Evolutionary conservation across 2,113 vertebrate genomes (phyloP), one percentile per base, ranked within the genome.

Genomic region (Cettia cetti): DNA sequence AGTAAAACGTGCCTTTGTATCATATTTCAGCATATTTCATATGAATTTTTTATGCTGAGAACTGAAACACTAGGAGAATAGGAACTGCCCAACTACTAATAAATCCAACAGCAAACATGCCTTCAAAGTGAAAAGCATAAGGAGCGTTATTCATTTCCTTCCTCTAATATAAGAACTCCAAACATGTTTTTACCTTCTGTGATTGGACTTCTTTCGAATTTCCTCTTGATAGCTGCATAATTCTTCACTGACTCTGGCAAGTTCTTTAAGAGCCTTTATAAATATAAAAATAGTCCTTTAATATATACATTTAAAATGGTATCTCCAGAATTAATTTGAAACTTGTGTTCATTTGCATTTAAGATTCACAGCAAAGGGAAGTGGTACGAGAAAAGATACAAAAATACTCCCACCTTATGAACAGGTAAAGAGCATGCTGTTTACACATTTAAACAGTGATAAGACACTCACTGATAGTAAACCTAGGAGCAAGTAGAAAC

Each of bases 211-310:
- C 96, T 97, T 98, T 94, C 94, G 97, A 92, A 99, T 99, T 98
- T 99, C 98, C 94, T 99, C 98, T 98, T 99, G 99, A 97, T 99
- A 99, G 98, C 98, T 99, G 96, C 99, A 99, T 70, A 99, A 98
- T 95, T 99, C 99, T 97, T 99, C 98, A 95, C 99, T 99, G 60
- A 99, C 99, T 97, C 98, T 98, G 56, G 99, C 99, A 87, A 99
- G 99, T 98, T 99, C 99, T 96, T 98, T 99, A 86, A 99, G 98
- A 96, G 99, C 99, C 99, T 99, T 97, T 93, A 86, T 24, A 97
- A 92, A 97, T 18, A 96, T 5, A 97, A 96, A 85, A 94, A 53
- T 13, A 95, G 45, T 24, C 7, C 14, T 77, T 98, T 96, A 98
- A 82, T 18, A 39, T 17, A 86, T 89, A 54, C 42, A 33, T 71